These are phyloP conservation scores for Hydractinia echinata DNA, from an alignment of 30 jellyfish, hydroid and myxozoan species.

Conservation along the genomic window DNA sequence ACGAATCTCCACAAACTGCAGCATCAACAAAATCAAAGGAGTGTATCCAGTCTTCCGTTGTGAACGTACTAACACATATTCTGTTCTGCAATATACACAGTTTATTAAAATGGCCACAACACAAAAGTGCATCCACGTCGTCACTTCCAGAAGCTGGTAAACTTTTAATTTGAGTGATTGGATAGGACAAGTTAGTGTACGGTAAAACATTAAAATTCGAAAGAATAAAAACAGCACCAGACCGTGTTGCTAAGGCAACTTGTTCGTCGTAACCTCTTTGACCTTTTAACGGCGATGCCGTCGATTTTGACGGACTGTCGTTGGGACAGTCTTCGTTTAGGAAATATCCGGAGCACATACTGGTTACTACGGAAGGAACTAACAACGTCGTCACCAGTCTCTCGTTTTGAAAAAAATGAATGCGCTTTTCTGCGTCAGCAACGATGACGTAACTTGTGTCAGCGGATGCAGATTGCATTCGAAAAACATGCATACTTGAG, in stretches of 20 bases:
- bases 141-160: constrained; percentile 54
- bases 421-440: constrained; percentile 54
- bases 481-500: constrained; percentile 30
- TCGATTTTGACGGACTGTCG: constrained; percentile 39
- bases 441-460: constrained; percentile 48
- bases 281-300: constrained; percentile 40
- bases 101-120: constrained; percentile 77
- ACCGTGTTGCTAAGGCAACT: constrained; percentile 67
- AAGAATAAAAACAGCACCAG: constrained; percentile 60
- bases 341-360: constrained; percentile 80
- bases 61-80: constrained; percentile 24
- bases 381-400: constrained; percentile 46
- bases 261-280: constrained; percentile 58
- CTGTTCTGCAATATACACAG: constrained; percentile 53
- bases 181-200: constrained; percentile 50
- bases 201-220: constrained; percentile 43
- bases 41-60: constrained; percentile 74
- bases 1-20: constrained; percentile 27
- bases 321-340: constrained; percentile 34
- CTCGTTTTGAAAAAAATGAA: constrained; percentile 72
- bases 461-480: constrained; percentile 39
- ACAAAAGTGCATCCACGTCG: constrained; percentile 50
- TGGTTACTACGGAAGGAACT: constrained; percentile 59
- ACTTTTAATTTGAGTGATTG: constrained; percentile 46
- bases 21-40: constrained; percentile 41